phyloP scores from a whole-genome alignment of 2,888 invertebrate genomes.

The Phlogophora meticulosa region DNA sequence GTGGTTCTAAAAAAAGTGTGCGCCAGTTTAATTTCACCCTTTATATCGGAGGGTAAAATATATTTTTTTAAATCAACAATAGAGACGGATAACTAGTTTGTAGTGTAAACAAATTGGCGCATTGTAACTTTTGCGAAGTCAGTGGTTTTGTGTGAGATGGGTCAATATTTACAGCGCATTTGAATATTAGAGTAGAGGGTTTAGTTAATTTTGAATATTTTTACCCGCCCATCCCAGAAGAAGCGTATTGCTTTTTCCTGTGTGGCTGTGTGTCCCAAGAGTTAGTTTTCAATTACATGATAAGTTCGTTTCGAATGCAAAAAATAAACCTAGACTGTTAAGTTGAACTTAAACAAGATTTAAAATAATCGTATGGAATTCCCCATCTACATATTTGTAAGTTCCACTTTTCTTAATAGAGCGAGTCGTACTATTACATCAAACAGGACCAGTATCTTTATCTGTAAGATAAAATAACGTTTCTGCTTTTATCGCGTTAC shows the following conservation, averaged over 20 bases:
- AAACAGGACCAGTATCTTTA: slow-evolving; percentile 44
- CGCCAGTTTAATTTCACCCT: slow-evolving; percentile 71
- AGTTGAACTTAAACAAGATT: neutral
- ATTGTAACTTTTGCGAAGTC: slow-evolving; percentile 76
- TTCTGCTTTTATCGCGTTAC: slow-evolving; percentile 45
- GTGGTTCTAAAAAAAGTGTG: slow-evolving; percentile 51
- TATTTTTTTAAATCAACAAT: slow-evolving; percentile 86
- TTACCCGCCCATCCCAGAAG: neutral
- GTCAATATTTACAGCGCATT: slow-evolving; percentile 61
- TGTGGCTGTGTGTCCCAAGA: neutral
- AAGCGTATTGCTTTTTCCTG: neutral
- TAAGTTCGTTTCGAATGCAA: no score
- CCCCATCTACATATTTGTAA: slow-evolving; percentile 3
- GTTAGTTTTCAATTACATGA: no score
- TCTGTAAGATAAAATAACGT: slow-evolving; percentile 47
- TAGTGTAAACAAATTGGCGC: slow-evolving; percentile 88
- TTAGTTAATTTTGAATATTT: slow-evolving; percentile 7
- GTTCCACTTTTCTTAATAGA: slow-evolving; percentile 34
- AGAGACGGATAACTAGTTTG: slow-evolving; percentile 85
- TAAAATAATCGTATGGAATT: neutral
- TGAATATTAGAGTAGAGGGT: slow-evolving; percentile 51
- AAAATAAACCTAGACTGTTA: no score
- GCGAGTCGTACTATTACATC: slow-evolving; percentile 39
- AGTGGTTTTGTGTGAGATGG: slow-evolving; percentile 67
- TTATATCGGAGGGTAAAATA: slow-evolving; percentile 78